phyloP scores from a whole-genome alignment of 2,888 invertebrate genomes.

The Orthonevra nobilis region DNA sequence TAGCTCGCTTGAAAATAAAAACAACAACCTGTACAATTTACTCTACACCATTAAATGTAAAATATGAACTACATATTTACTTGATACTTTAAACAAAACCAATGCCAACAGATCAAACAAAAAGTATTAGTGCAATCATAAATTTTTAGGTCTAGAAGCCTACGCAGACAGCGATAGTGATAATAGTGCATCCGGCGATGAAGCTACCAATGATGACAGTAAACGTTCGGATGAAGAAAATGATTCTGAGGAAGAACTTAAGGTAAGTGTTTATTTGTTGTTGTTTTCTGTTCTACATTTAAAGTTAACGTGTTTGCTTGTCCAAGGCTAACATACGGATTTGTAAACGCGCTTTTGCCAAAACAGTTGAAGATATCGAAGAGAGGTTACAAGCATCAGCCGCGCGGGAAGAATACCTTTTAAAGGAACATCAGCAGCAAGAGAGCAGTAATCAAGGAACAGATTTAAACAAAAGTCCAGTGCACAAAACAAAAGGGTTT shows the following conservation, averaged over 20 bases:
- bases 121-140: constrained; percentile 76
- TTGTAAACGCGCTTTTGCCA: constrained; percentile 86
- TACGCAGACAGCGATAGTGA: constrained; percentile 88
- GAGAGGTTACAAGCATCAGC: constrained; percentile 85
- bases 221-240: constrained; percentile 81
- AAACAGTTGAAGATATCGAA: constrained; percentile 89
- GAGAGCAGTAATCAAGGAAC: constrained; percentile 39
- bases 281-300: background rate
- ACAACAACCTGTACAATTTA: no score
- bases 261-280: constrained; percentile 80
- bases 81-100: constrained; percentile 41
- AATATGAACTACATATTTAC: constrained; percentile 21
- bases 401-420: constrained; percentile 77
- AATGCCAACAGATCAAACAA: constrained; percentile 57
- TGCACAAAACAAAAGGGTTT: constrained; percentile 72
- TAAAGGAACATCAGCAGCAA: constrained; percentile 45
- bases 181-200: constrained; percentile 81
- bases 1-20: no score
- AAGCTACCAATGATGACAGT: constrained; percentile 75
- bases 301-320: background rate
- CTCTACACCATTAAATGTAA: no score
- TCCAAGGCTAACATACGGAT: constrained; percentile 83
- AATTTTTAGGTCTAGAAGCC: constrained; percentile 89
- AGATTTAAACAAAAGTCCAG: constrained; percentile 32
- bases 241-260: constrained; percentile 87